Percentiles rank a stretch among this genome's conserved stretches.
Evolutionary conservation across 2,888 invertebrate genomes (phyloP).

Genomic region (Lissonota sp.): DNA sequence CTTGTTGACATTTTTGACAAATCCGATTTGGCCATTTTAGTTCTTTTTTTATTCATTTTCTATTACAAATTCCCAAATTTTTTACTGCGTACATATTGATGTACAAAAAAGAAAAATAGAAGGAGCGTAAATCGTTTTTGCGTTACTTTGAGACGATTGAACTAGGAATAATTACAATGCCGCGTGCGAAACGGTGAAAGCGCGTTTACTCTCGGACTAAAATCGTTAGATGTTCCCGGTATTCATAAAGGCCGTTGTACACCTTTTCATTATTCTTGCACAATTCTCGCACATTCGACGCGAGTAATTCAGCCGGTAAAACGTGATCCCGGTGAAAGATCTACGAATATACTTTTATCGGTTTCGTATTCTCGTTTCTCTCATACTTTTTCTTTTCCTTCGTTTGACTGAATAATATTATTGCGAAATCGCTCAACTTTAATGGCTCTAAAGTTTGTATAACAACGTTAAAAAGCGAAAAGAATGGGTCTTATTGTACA

Average conservation of each 20-base stretch:
- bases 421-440: not conserved
- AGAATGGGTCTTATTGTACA: too few species aligned
- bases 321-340: not conserved
- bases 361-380: not conserved
- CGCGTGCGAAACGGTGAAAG: constrained; percentile 52
- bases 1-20: too few species aligned
- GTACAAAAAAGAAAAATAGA: too few species aligned
- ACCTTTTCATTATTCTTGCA: too few species aligned
- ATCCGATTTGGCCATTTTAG: too few species aligned
- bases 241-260: not conserved
- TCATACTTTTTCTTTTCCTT: constrained; percentile 1
- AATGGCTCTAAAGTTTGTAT: too few species aligned
- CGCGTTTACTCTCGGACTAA: constrained; percentile 10
- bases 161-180: not conserved
- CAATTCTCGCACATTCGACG: constrained; percentile 7
- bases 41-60: too few species aligned
- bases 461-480: too few species aligned
- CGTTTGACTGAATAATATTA: constrained; percentile 9
- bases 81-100: too few species aligned
- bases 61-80: too few species aligned
- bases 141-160: too few species aligned
- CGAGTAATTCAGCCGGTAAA: constrained; percentile 32
- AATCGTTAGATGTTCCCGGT: constrained; percentile 29
- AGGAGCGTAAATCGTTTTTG: too few species aligned
- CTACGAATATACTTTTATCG: not conserved